A percentile compares a stretch with the other conserved stretches of the same genome.
Conservation (phyloP, 2,888 invertebrate species). For the Cheilosia vernalis region DNA sequence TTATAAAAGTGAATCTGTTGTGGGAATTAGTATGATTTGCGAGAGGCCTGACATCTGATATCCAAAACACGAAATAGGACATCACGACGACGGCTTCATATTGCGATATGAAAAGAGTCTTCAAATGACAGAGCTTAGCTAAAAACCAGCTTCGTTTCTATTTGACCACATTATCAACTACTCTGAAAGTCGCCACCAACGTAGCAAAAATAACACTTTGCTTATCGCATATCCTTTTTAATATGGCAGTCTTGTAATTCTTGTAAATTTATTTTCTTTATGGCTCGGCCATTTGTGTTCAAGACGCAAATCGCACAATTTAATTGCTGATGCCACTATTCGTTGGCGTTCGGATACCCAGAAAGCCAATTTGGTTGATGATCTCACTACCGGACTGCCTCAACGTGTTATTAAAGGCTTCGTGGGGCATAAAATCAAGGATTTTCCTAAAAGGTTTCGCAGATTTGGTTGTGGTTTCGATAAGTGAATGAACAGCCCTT, state of each 20-base stretch:
- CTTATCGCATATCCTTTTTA: neutral
- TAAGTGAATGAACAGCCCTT: constrained; percentile 16
- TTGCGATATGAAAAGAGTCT: neutral
- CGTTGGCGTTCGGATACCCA: neutral
- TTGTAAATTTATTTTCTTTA: neutral
- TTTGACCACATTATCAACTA: neutral
- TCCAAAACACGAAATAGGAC: neutral
- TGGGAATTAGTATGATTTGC: neutral
- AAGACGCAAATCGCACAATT: constrained; percentile 14
- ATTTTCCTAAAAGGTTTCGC: constrained; percentile 25
- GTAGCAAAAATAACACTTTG: neutral
- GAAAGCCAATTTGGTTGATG: neutral
- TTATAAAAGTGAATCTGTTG: neutral
- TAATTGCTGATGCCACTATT: constrained; percentile 4
- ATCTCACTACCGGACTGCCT: constrained; percentile 13
- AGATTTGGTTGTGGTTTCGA: constrained; percentile 4
- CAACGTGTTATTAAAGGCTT: neutral
- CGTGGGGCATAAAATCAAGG: neutral
- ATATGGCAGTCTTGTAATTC: neutral
- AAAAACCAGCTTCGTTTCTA: no score
- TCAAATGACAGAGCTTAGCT: no score
- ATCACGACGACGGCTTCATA: neutral
- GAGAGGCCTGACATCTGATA: neutral
- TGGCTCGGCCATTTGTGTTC: neutral
- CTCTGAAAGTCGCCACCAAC: neutral